These are phyloP conservation scores for Lampris incognitus DNA, from an alignment of 2,113 vertebrate species.

Conservation along the genomic window DNA sequence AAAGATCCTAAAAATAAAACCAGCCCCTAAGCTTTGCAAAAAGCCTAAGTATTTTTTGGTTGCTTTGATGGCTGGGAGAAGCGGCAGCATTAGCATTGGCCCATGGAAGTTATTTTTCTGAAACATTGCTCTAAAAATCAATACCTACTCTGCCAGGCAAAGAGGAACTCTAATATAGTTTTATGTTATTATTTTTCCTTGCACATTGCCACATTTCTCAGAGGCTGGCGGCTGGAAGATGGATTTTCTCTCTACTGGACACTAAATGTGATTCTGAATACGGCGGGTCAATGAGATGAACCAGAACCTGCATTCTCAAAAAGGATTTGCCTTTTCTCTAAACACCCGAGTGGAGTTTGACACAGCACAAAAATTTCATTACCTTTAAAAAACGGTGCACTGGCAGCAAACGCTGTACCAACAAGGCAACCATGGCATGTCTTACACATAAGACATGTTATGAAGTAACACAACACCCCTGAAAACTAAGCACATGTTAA, in stretches of 20 bases:
- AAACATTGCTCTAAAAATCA: constrained; percentile 81
- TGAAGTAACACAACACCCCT: too few relatives aligned
- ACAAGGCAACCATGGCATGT: constrained; percentile 7
- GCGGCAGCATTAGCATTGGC: constrained; percentile 68
- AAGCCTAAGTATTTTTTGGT: constrained; percentile 63
- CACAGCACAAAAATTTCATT: constrained; percentile 18
- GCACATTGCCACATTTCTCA: constrained; percentile 77
- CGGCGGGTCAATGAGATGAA: constrained; percentile 70
- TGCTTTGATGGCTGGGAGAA: constrained; percentile 59
- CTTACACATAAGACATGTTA: constrained; percentile 10
- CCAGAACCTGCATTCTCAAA: constrained; percentile 55
- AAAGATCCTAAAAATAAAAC: constrained; percentile 55
- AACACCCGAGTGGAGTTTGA: constrained; percentile 47
- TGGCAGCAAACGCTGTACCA: not conserved
- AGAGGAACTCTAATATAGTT: constrained; percentile 79
- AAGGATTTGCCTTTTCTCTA: constrained; percentile 43
- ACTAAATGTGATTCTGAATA: constrained; percentile 77
- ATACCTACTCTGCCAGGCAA: constrained; percentile 77
- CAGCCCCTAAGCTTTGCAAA: constrained; percentile 41
- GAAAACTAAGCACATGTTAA: too few relatives aligned
- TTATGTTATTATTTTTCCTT: constrained; percentile 80
- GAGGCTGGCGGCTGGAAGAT: constrained; percentile 66
- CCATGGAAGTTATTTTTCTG: constrained; percentile 64
- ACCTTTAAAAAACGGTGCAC: constrained; percentile 7
- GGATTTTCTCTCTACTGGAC: constrained; percentile 71